Base-by-base conservation (phyloP, 2,113 vertebrate species). In the Amphilophus citrinellus region DNA sequence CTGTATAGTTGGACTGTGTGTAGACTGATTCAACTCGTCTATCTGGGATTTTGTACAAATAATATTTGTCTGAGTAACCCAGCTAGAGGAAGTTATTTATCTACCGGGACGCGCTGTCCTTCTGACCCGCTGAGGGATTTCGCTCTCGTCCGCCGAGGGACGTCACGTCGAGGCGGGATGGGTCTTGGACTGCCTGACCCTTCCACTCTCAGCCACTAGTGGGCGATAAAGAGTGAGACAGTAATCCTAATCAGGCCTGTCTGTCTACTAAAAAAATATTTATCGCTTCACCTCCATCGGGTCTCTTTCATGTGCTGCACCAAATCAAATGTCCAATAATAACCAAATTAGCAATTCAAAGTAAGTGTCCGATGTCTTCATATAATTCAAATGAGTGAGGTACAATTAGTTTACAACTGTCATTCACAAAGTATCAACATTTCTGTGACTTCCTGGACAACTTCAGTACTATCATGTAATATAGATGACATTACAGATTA, bases 81-180 rank as follows among this genome's bases (percentile, higher is more conserved):
- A 42, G 20, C 47, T 2, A 59, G 42, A 84, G 3, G 32, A 53
- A 76, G 53, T 60, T 79, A 57, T 44, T 76, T 80, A 50, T 57
- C 44, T 68, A 37, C 37, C 37, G 58, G 66, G 68, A 47, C 35
- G n/a, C 44, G 30, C 10, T 24, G 83, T 53, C 24, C 56, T 18
- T 20, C 44, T 56, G 30, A 73, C 0, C 58, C 56, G 63, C 42
- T 50, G 62, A 63, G 44, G 39, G 56, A 30, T 56, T 61, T 59
- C 8, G 32, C 57, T 56, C 11, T 7, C 24, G 79, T 59, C 63
- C 53, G 35, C 37, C 18, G 27, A 47, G 37, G 14, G 42, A 61
- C 61, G 57, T 68, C 27, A 44, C 65, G 27, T 35, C 39, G 27
- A 73, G 80, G 79, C 9, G 39, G 58, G 79, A 82, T 61, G 30